Conservation (phyloP, 2,113 vertebrate species). For the Uria aalge region DNA sequence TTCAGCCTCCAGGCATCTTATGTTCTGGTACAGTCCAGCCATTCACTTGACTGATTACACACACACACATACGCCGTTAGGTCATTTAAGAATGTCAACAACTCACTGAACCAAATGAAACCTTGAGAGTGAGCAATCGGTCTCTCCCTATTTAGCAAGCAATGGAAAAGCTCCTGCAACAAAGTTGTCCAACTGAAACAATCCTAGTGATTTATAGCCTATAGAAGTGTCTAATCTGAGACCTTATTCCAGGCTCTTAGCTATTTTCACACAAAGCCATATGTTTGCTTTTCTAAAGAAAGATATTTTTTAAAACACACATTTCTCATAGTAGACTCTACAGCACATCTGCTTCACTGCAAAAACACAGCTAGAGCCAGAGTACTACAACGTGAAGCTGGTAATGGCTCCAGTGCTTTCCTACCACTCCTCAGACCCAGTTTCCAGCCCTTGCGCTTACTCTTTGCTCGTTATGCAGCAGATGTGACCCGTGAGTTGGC, state of each 20-base stretch:
- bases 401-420: neutral
- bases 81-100: neutral
- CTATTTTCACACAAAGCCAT: neutral
- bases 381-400: neutral
- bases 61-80: neutral
- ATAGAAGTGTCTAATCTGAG: neutral
- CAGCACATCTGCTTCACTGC: neutral
- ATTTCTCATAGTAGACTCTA: neutral
- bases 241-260: neutral
- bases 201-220: neutral
- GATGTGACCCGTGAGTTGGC: neutral
- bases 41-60: neutral
- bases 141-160: neutral
- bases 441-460: neutral
- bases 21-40: neutral
- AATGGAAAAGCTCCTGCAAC: neutral
- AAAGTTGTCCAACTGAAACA: neutral
- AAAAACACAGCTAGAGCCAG: neutral
- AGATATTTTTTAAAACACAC: neutral
- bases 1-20: neutral
- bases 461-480: neutral
- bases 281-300: neutral
- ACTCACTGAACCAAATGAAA: neutral
- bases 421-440: neutral
- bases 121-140: neutral